Evolutionary conservation across 2,113 vertebrate genomes (phyloP).

Genomic region (Antigone vipio): DNA sequence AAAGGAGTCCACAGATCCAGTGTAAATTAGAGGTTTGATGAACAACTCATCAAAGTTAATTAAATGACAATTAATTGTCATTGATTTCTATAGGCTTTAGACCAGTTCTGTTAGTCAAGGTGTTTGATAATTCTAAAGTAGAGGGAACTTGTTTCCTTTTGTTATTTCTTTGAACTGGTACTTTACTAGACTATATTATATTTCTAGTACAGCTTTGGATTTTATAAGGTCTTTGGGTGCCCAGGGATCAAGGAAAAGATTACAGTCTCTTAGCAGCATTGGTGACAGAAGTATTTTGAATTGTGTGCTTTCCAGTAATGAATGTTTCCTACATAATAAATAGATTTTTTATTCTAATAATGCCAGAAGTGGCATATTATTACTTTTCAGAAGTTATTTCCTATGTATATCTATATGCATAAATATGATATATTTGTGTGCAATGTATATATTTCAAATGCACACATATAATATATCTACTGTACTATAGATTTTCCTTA

Average conservation of each 20-base stretch:
- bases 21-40: background rate
- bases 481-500: background rate
- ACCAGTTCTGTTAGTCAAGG: background rate
- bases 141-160: background rate
- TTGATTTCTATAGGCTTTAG: background rate
- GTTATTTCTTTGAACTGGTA: background rate
- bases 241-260: background rate
- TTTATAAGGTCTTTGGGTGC: background rate
- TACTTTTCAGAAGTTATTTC: background rate
- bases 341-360: background rate
- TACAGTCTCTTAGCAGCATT: background rate
- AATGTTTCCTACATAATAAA: background rate
- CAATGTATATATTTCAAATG: background rate
- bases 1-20: background rate
- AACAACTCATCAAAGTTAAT: background rate
- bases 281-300: background rate
- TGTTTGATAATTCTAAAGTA: background rate
- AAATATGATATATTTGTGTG: background rate
- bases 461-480: background rate
- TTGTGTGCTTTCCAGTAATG: background rate
- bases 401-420: background rate
- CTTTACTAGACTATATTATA: background rate
- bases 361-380: background rate
- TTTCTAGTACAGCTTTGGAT: background rate
- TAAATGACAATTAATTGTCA: background rate